Evolutionary conservation across 2,797 vertebrate species (phyloP).

Genomic region (Xerus rutilus): DNA sequence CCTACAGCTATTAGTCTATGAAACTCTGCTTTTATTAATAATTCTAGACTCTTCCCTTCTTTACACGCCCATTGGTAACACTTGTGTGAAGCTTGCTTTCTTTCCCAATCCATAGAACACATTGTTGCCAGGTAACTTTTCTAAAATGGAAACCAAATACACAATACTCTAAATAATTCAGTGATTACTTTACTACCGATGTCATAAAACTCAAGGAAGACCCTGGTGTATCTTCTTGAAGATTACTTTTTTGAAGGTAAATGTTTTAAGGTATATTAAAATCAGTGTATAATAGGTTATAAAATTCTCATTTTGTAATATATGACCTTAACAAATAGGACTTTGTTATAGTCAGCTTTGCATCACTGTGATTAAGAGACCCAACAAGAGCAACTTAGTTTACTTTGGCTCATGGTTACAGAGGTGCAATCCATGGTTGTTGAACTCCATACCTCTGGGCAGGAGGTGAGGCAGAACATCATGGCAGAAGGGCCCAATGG

Average conservation of each 20-base stretch:
- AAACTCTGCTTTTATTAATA: not conserved
- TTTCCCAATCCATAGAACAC: not conserved
- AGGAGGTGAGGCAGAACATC: too few species aligned
- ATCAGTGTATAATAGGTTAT: not conserved
- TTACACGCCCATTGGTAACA: not conserved
- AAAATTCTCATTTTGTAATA: not conserved
- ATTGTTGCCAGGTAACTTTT: not conserved
- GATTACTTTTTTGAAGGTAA: not conserved
- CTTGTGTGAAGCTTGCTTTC: not conserved
- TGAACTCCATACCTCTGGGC: too few species aligned
- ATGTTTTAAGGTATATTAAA: not conserved
- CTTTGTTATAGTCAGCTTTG: too few species aligned
- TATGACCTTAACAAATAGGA: too few species aligned
- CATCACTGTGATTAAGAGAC: too few species aligned
- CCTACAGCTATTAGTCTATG: not conserved
- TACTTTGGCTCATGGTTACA: too few species aligned
- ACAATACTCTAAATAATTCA: not conserved
- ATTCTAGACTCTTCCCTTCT: not conserved
- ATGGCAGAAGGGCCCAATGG: too few species aligned
- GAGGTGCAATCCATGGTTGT: too few species aligned
- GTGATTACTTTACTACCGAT: not conserved
- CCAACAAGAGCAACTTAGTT: too few species aligned
- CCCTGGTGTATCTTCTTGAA: not conserved
- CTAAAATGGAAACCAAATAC: constrained; percentile 1
- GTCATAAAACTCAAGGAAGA: not conserved